Base-by-base conservation (phyloP, 2,113 vertebrate genomes). In the Clarias magur region DNA sequence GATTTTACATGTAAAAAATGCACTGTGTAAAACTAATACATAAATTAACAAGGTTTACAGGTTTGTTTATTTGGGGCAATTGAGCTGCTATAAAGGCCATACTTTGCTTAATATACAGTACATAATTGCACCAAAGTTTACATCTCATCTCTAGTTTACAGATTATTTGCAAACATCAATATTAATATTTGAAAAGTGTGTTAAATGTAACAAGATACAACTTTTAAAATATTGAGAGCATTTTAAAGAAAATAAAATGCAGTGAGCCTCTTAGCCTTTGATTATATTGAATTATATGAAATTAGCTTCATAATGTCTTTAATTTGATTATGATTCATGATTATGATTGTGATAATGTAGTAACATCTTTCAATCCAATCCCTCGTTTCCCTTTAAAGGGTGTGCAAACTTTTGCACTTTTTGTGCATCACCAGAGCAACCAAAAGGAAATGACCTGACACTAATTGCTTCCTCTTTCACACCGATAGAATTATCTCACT, bases 401-500 rank as follows among this genome's bases (percentile, higher is more conserved):
- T 68, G 67, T 68, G 4, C 19, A 75, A 23, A 23, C 38, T 25
- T 23, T 25, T 53, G 42, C 38, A 48, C 21, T 13, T 23, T 25
- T 75, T 4, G 16, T 72, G 7, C 4, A 17, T 72, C 34, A 42
- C 70, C 34, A 73, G 70, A 73, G 70, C 70, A 73, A 11, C 17
- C 38, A 1, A 23, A 73, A 48, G 70, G 70, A 73, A 73, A 73
- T 48, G 70, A 42, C 38, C 70, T 48, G 19, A 73, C 38, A 73
- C 70, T 23, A 72, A 42, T 75, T 38, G 72, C 38, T 75, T 75
- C 72, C 72, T 48, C 19, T 75, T 75, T 73, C 70, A 73, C 34
- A 17, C 3, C 42, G 6, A 6, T 48, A 6, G 16, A 17, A 38
- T 34, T 21, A 25, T 73, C 15, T 15, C 1, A 3, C 30, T 23